Base-by-base conservation (phyloP, 2,888 invertebrate genomes). In the Nomada hirtipes region DNA sequence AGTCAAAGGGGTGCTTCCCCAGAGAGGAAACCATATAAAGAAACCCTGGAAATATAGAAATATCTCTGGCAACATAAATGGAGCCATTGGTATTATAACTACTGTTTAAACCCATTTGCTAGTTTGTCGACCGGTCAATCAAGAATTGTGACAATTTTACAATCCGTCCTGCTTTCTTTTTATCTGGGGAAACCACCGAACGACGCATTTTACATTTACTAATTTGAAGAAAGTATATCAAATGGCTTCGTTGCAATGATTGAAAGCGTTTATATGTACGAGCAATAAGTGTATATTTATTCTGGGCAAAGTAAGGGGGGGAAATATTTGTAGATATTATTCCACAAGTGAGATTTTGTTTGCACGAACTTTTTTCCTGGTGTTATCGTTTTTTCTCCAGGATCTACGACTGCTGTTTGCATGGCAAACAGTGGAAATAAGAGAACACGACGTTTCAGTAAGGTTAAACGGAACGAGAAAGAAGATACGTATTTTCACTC, bases 41-140 rank as follows among this genome's bases (percentile, higher is more conserved):
- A 73, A 73, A 65, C 65, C 73, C 73, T 73, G 73, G 73, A 65
- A 73, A 73, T 65, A 64, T 70, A 55, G 73, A 65, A 65, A 73
- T 23, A 73, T 65, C 44, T 20, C 18, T 7, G 44, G 42, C 42
- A 72, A 63, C 42, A 42, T 52, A 42, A 53, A 42, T n/a, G 50
- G 23, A 72, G 53, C 42, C 42, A 42, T 0, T 9, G 11, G 26
- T 23, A 29, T 53, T 13, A 29, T 15, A 65, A 44, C 29, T 53
- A 29, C 57, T 57, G 44, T 0, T 9, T 69, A 69, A 69, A 47
- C 69, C 47, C n/a, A 29, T 69, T 69, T 69, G n/a, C 44, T 59
- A 47, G 44, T 13, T 59, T 57, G 69, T 23, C 23, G 18, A 20
- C n/a, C 15, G 23, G 20, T 53, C n/a, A 26, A 69, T 69, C 13